Evolutionary conservation across 2,797 vertebrate genomes (phyloP), one percentile per base, ranked within the genome.

Genomic region (Anas bahamensis): DNA sequence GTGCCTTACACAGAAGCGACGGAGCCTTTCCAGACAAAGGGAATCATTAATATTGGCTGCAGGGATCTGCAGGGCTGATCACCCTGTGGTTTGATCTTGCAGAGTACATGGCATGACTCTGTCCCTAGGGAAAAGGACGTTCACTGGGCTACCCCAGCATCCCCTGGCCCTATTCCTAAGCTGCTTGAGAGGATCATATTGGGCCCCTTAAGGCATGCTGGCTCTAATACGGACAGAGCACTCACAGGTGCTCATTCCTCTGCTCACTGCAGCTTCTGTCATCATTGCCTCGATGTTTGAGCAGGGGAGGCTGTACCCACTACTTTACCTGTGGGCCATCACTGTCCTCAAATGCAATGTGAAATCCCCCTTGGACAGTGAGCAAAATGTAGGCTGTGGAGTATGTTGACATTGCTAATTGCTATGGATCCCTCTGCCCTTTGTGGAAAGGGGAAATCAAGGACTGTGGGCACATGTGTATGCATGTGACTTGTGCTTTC

Each of bases 401-500:
- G 35, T 1, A 11, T 60, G 17, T 92, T 86, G 60, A 23, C 44
- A 33, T 4, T n/a, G 73, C 74, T 92, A 65, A 86, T 95, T 89
- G 70, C 57, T 89, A 44, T 80, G 65, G 81, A 95, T 95, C 65
- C 35, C 24, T 91, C 81, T 86, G 83, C 41, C 44, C 71, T 64
- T 70, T 86, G 53, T 77, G 63, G 56, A 60, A 89, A 93, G 73
- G 50, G 52, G 70, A 86, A 85, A 83, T 88, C 80, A 88, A 89
- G 85, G 89, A 56, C 70, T 15, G 11, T 57, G 15, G 70, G 35
- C 46, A 56, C n/a, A 19, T 2, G 4, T 50, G 24, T 73, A 77
- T 44, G 82, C 39, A 59, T 50, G 23, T 21, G 50, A 42, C 79
- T 95, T 23, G 2, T 55, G 41, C 7, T 68, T 80, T 46, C n/a